These are phyloP conservation scores for Ectobius pallidus DNA, from an alignment of 2,888 invertebrate species.

Conservation along the genomic window DNA sequence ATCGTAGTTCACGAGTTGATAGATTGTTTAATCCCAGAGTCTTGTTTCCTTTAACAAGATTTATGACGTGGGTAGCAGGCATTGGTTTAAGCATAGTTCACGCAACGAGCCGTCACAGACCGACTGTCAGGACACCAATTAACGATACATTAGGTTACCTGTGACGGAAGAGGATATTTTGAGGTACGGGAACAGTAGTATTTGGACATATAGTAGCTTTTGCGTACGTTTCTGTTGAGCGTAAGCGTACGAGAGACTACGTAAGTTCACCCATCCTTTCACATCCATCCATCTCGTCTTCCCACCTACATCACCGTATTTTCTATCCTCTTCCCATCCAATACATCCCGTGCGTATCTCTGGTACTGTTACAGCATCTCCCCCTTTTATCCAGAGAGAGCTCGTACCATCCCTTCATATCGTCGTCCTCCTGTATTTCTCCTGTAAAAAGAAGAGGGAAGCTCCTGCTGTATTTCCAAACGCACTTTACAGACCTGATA, in stretches of 20 bases:
- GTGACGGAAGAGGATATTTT: too few species aligned
- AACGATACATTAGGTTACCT: too few species aligned
- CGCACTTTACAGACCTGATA: constrained; percentile 42
- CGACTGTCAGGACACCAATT: too few species aligned
- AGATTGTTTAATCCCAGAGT: too few species aligned
- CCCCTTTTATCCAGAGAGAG: constrained; percentile 27
- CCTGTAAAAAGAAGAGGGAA: constrained; percentile 25
- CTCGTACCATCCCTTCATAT: not conserved
- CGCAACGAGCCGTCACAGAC: too few species aligned
- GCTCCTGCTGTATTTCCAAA: constrained; percentile 33
- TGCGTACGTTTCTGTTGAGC: not conserved
- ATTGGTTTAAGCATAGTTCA: too few species aligned
- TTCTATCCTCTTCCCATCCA: not conserved
- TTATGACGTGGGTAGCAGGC: too few species aligned
- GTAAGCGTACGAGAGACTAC: not conserved
- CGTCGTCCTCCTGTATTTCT: not conserved
- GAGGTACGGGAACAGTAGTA: too few species aligned
- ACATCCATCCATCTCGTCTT: constrained; percentile 3
- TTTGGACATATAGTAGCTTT: too few species aligned
- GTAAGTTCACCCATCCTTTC: not conserved
- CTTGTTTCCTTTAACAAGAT: too few species aligned
- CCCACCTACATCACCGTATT: not conserved
- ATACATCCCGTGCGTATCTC: not conserved
- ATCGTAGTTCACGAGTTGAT: too few species aligned
- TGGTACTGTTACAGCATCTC: constrained; percentile 20